Base-by-base conservation (phyloP, 2,888 invertebrate species). In the Phortica magna region DNA sequence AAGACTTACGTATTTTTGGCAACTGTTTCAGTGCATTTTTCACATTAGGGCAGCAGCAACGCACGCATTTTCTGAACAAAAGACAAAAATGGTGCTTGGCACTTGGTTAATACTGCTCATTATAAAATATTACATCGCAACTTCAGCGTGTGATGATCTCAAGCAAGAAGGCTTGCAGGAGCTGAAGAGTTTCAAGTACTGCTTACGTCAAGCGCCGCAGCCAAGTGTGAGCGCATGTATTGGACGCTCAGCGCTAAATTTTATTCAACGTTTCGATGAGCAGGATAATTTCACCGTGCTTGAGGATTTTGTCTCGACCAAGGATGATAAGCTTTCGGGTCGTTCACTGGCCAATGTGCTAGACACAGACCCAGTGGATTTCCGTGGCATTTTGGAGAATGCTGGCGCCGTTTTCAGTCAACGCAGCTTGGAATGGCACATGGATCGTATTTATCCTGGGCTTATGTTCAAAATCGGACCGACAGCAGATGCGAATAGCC, bases 391-490 rank as follows among this genome's bases (percentile, higher is more conserved):
- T 76, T 91, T 95, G 80, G 95, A 95, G 91, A 94, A 95, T 82
- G 93, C 95, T 10, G 93, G 95, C 78, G 93, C 94, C 76, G 92
- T 95, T 10, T 94, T 96, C 85, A 94, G 95, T 10, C 94, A 95
- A 80, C 93, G 96, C 72, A 95, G 94, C 17, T 90, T 96, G 75
- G 95, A 94, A 83, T 96, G 96, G 96, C 95, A 96, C 79, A 93
- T 97, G 91, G 94, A 94, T 76, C 93, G 91, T 6, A 79, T 96
- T 1, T 95, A 96, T 90, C 96, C 96, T 0, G 96, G 96, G 0
- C 90, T 97, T 12, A 93, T 94, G 76, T 94, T 97, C 93, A 94
- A 94, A 79, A 94, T 96, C 70, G 95, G 96, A 2, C 96, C 96
- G 57, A 95, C 95, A 57, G 92, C 94, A 1, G 93, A 92, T 81